Base-by-base conservation (phyloP, 2,113 vertebrate species). In the Caloenas nicobarica region DNA sequence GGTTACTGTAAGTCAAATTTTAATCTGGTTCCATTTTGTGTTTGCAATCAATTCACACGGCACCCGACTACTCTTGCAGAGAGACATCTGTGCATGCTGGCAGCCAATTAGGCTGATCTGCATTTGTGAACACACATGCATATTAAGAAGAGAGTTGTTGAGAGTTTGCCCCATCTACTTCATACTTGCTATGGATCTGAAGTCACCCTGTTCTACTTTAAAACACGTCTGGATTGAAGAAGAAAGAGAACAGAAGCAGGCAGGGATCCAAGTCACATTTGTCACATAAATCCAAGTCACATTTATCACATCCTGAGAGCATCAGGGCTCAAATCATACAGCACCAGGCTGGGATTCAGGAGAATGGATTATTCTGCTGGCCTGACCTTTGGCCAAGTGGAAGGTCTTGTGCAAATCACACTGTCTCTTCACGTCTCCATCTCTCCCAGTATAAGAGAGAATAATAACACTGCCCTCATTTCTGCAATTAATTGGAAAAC, bases 71-170 rank as follows among this genome's bases (percentile, higher is more conserved):
- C 48, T 61, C 80, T 81, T 84, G 70, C 65, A 53, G 88, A 89
- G 88, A 86, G 86, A 74, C 88, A 93, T 84, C 95, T 92, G 90
- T 86, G 90, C 88, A 57, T 0, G 16, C 86, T 87, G 88, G 53
- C 72, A 96, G 86, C 26, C 92, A 96, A 76, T 95, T 81, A 96
- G 88, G 73, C 69, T 86, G 82, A 93, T 96, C 80, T 86, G 69
- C 82, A 81, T 82, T 84, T 82, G 83, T 1, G 5, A 91, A 84
- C 34, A 79, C 71, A 40, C 53, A 69, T 9, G 50, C 66, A 79
- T 92, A 95, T 77, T 76, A 85, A 94, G 57, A 57, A 81, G 22
- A 48, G 53, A 79, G 26, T 10, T 10, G 53, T 11, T 72, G 73
- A 81, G 70, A 94, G 54, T 22, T 65, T 76, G 61, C 57, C 40